phyloP scores from a whole-genome alignment of 2,888 invertebrate species.

The Rhimphoctona megacephalus region DNA sequence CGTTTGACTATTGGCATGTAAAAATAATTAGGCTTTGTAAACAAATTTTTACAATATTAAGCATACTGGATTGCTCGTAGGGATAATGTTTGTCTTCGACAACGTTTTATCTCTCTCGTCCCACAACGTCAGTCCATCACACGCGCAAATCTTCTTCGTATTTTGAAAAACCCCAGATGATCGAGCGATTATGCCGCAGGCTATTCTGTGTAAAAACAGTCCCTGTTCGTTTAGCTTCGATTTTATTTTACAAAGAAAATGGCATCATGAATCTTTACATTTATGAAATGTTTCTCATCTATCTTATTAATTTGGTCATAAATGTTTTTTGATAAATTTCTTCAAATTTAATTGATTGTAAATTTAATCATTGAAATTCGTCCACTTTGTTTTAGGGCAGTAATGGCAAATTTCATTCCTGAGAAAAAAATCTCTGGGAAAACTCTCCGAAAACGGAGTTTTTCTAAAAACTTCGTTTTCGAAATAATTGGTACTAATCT shows the following conservation, averaged over 20 bases:
- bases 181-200: slow-evolving; percentile 95
- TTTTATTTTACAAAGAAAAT: neutral
- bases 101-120: slow-evolving; percentile 90
- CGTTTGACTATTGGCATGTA: slow-evolving; percentile 7
- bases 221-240: neutral
- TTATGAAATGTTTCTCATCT: neutral
- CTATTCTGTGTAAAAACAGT: slow-evolving; percentile 86
- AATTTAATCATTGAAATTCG: neutral
- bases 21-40: slow-evolving; percentile 5
- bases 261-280: neutral
- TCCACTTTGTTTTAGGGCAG: too few species aligned
- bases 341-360: neutral
- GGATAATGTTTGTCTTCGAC: slow-evolving; percentile 79
- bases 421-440: too few species aligned
- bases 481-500: too few species aligned
- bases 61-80: slow-evolving; percentile 66
- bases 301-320: too few species aligned
- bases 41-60: slow-evolving; percentile 49
- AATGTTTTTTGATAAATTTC: neutral
- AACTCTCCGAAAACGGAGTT: neutral
- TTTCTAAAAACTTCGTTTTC: too few species aligned
- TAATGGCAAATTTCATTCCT: neutral
- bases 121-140: slow-evolving; percentile 96
- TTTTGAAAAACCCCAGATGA: slow-evolving; percentile 95
- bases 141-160: slow-evolving; percentile 94